A percentile compares a stretch with the other conserved stretches of the same genome.
phyloP scores from a whole-genome alignment of 2,113 vertebrate species.

The Toxotes jaculatrix region DNA sequence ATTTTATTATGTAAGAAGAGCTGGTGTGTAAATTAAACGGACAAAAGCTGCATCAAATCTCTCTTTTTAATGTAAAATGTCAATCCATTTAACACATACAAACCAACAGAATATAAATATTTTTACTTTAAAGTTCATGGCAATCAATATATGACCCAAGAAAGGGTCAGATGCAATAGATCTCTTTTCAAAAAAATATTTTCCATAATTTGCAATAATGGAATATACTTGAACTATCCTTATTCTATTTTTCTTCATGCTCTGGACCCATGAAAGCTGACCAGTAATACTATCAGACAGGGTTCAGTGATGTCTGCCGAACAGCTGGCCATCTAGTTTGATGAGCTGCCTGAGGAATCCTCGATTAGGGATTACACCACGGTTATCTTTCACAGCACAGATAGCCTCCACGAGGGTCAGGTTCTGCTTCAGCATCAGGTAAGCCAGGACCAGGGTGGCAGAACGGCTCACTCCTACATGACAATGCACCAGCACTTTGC shows the following conservation, averaged over 20 bases:
- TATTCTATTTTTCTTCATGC: neutral
- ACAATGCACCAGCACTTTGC: slow-evolving; percentile 86
- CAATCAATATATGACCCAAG: neutral
- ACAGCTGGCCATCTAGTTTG: slow-evolving; percentile 77
- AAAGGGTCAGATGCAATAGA: neutral
- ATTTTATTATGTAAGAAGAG: neutral
- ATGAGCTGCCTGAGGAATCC: slow-evolving; percentile 86
- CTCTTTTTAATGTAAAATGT: slow-evolving; percentile 7
- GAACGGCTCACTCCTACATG: slow-evolving; percentile 87
- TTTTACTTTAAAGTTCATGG: neutral
- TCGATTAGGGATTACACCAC: slow-evolving; percentile 83
- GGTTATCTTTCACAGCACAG: slow-evolving; percentile 82
- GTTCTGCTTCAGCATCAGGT: slow-evolving; percentile 86
- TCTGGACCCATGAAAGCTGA: neutral
- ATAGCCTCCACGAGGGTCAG: slow-evolving; percentile 84
- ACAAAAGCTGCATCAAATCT: neutral
- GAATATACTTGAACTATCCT: neutral
- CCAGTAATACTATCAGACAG: neutral
- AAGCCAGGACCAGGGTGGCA: slow-evolving; percentile 86
- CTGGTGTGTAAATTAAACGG: neutral
- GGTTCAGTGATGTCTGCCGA: slow-evolving; percentile 64
- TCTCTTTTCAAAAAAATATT: neutral
- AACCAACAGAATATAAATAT: neutral
- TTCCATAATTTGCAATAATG: too few relatives aligned
- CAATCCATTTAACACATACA: neutral